Conservation (phyloP, 2,888 invertebrate genomes). For the Lepetodrilus schrolli region DNA sequence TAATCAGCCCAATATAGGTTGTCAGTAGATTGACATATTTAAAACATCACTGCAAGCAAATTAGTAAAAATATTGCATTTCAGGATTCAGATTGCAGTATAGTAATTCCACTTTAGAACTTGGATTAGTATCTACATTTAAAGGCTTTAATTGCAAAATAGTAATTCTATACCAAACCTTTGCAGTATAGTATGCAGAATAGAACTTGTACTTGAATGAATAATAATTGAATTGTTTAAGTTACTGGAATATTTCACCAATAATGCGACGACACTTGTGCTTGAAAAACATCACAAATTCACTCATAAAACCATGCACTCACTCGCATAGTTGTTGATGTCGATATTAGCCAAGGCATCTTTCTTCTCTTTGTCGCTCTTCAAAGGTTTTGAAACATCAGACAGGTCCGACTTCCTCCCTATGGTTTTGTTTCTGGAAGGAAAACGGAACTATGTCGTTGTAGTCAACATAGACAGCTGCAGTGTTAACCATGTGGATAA, state of each 20-base stretch:
- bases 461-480: neutral
- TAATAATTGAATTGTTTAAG: neutral
- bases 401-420: constrained; percentile 66
- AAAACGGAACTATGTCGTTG: neutral
- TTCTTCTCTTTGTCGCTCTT: constrained; percentile 74
- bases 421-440: constrained; percentile 30
- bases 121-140: no score
- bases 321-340: constrained; percentile 79
- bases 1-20: constrained; percentile 15
- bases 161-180: no score
- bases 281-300: no score
- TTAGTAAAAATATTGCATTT: no score
- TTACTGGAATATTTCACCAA: neutral
- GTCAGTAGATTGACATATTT: constrained; percentile 31
- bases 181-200: no score
- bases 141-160: no score
- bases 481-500: neutral
- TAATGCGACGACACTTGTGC: no score
- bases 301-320: constrained; percentile 54
- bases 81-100: neutral
- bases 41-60: constrained; percentile 28
- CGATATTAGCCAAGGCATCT: constrained; percentile 78
- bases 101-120: neutral
- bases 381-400: constrained; percentile 71
- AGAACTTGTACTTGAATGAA: no score